These are phyloP conservation scores for Nyctalus aviator DNA, from an alignment of 2,797 vertebrate genomes.

Conservation along the genomic window DNA sequence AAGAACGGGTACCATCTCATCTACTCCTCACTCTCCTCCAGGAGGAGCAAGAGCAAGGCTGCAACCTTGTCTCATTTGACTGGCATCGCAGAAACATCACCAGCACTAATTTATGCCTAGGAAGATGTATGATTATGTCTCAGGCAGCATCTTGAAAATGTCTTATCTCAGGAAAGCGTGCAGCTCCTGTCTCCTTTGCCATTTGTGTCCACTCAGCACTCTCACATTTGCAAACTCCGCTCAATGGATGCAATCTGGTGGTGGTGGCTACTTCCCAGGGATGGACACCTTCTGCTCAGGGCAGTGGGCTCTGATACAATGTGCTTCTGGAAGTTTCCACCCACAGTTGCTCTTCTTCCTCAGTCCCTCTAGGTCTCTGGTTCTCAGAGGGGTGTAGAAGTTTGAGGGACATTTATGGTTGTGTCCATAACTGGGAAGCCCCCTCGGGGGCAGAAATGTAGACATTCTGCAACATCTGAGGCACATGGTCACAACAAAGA, in stretches of 20 bases:
- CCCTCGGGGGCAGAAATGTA: neutral
- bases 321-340: slow-evolving; percentile 28
- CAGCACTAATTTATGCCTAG: neutral
- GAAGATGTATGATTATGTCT: neutral
- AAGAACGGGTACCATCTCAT: rapidly evolving
- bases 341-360: neutral
- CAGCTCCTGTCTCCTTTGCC: neutral
- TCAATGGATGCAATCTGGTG: neutral
- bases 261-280: neutral
- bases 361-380: neutral
- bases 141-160: neutral
- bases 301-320: neutral
- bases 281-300: neutral
- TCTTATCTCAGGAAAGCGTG: neutral
- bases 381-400: neutral
- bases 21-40: neutral
- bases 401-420: neutral
- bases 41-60: neutral
- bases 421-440: neutral
- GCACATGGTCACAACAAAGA: neutral
- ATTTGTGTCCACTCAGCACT: neutral
- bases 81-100: neutral
- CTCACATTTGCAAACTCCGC: neutral
- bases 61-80: neutral
- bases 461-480: neutral